These are phyloP conservation scores for Pangasius macronema DNA, from an alignment of 2,797 vertebrate species.

Conservation along the genomic window DNA sequence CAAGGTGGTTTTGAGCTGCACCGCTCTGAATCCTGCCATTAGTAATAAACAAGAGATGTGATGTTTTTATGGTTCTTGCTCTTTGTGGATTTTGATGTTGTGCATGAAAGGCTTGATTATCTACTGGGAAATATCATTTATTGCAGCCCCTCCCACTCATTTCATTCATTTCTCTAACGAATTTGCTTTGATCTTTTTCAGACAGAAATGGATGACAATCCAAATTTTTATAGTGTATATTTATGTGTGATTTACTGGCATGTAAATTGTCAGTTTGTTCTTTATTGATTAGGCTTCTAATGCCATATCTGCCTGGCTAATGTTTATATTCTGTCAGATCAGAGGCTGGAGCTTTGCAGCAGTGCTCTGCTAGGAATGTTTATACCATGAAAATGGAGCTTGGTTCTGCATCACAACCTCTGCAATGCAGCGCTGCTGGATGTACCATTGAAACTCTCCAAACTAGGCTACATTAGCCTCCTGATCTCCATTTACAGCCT, in stretches of 20 bases:
- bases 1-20: not conserved
- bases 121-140: not conserved
- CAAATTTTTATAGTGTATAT: slow-evolving; percentile 28
- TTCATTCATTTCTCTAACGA: slow-evolving; percentile 57
- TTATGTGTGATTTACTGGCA: slow-evolving; percentile 57
- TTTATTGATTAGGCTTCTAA: slow-evolving; percentile 52
- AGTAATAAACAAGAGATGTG: not conserved
- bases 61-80: not conserved
- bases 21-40: not conserved
- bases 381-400: not conserved
- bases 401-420: not conserved
- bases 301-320: not conserved
- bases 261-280: slow-evolving; percentile 55
- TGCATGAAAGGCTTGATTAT: slow-evolving; percentile 3
- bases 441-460: not conserved
- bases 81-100: slow-evolving; percentile 20
- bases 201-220: slow-evolving; percentile 58
- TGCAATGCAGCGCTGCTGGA: not conserved
- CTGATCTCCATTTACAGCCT: not conserved
- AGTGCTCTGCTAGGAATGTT: not conserved
- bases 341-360: slow-evolving; percentile 2
- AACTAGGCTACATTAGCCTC: not conserved
- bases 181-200: slow-evolving; percentile 56
- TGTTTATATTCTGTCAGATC: slow-evolving; percentile 30
- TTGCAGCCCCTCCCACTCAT: not conserved